phyloP scores from a whole-genome alignment of 2,113 vertebrate species.

The Rhinoptilus africanus region DNA sequence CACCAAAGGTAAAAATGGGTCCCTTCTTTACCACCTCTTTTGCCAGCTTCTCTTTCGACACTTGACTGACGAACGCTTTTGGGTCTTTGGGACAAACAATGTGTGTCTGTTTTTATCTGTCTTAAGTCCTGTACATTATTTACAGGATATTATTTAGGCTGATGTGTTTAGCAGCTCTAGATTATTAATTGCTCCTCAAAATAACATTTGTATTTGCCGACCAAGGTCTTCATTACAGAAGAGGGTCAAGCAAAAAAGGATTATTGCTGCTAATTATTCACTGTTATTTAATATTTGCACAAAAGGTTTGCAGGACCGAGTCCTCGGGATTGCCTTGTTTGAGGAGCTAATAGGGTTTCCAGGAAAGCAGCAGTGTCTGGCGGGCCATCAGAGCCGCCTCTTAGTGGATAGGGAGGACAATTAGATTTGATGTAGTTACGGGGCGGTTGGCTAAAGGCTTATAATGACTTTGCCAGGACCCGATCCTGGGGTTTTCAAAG shows the following conservation, averaged over 20 bases:
- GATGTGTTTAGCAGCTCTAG: slow-evolving; percentile 18
- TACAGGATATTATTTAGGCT: slow-evolving; percentile 34
- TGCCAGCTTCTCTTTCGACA: not conserved
- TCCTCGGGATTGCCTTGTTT: slow-evolving; percentile 44
- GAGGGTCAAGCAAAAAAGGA: slow-evolving; percentile 45
- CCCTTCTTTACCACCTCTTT: not conserved
- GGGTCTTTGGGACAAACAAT: not conserved
- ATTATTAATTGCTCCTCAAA: slow-evolving; percentile 54
- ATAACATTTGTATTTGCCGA: not conserved
- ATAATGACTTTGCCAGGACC: not conserved
- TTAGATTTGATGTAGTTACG: not conserved
- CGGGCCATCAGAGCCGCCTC: not conserved
- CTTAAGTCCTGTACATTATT: slow-evolving; percentile 34
- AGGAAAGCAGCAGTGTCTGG: slow-evolving; percentile 18
- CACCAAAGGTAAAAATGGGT: not conserved
- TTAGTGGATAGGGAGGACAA: not conserved
- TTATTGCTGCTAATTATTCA: slow-evolving; percentile 54
- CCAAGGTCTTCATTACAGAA: slow-evolving; percentile 46
- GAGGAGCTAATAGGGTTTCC: slow-evolving; percentile 50
- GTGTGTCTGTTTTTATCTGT: not conserved
- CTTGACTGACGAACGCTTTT: not conserved
- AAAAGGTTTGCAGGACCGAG: slow-evolving; percentile 21
- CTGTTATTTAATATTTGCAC: slow-evolving; percentile 61
- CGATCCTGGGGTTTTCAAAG: not conserved
- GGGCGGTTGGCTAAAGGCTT: not conserved